phyloP scores from a whole-genome alignment of 2,797 vertebrate species.

The Tinamus major region DNA sequence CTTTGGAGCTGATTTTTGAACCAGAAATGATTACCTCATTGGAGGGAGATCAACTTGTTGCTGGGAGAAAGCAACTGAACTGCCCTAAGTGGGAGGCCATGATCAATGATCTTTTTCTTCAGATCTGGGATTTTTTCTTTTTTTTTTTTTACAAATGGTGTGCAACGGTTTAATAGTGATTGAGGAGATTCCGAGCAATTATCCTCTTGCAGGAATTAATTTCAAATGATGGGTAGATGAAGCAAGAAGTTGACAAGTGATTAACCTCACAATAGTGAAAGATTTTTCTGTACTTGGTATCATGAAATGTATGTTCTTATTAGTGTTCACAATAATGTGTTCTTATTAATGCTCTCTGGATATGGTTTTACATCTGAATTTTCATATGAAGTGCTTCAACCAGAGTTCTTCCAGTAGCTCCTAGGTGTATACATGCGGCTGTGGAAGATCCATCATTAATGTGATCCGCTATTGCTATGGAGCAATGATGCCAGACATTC shows the following conservation, averaged over 20 bases:
- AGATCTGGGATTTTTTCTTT: constrained; percentile 9
- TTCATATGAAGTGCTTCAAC: background rate
- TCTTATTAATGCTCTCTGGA: background rate
- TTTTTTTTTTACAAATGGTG: constrained; percentile 21
- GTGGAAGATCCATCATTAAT: background rate
- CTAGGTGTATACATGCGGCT: background rate
- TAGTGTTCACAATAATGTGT: background rate
- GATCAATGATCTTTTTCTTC: constrained; percentile 15
- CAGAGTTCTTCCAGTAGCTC: background rate
- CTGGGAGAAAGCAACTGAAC: background rate
- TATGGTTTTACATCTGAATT: background rate
- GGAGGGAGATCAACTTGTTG: background rate
- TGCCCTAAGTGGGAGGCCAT: background rate
- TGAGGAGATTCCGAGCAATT: constrained; percentile 57
- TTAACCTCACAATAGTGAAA: constrained; percentile 9
- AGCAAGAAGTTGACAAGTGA: constrained; percentile 6
- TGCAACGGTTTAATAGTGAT: background rate
- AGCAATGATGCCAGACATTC: background rate
- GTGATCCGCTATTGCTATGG: background rate
- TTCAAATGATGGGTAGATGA: constrained; percentile 29
- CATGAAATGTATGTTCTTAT: background rate
- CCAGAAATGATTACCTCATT: background rate
- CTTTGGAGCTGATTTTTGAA: background rate
- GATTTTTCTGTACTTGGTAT: background rate
- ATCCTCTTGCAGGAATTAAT: constrained; percentile 38